Base-by-base conservation (phyloP, 2,888 invertebrate genomes). In the Cephonodes hylas region DNA sequence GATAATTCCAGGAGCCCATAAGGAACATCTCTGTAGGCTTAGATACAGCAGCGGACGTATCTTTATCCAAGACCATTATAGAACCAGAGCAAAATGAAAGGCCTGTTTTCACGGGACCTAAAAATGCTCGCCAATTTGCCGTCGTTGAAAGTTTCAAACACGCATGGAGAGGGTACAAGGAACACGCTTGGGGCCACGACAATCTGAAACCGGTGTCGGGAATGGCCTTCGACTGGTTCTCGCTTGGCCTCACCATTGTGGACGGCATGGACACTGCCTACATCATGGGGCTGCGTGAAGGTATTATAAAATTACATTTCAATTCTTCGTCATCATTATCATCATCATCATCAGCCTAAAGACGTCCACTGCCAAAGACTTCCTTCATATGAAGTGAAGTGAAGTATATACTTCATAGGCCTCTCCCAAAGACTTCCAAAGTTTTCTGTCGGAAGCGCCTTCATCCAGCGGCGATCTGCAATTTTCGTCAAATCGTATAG, bases 141-240 rank as follows among this genome's bases (percentile, higher is more conserved):
- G 96, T 99, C 8, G 96, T 98, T 0, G 94, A 95, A 25, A 98
- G 98, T 3, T 98, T 99, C 80, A 95, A 95, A 77, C 98, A 99
- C 87, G 98, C 99, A 0, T 99, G 99, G 99, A 93, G 93, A 61
- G 99, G 97, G 0, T 99, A 99, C 85, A 97, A 96, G 81, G 94
- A 95, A 64, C 96, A 95, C 87, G 99, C 99, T 0, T 99, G 99
- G 99, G 99, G 99, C 1, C 97, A 98, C 76, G 99, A 99, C 83
- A 97, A 99, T 81, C 93, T 99, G 46, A 97, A 96, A 77, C 99
- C 99, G 0, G 95, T 99, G 34, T 95, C 97, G 0, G 96, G 95
- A 73, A 93, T 95, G 66, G 95, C 96, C 64, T 95, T 96, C 59
- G 97, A 99, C 80, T 99, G 99, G 99, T 99, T 99, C 88, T 96